These are phyloP conservation scores for Drosophila formosana DNA, from an alignment of 2,888 invertebrate genomes.

Conservation along the genomic window DNA sequence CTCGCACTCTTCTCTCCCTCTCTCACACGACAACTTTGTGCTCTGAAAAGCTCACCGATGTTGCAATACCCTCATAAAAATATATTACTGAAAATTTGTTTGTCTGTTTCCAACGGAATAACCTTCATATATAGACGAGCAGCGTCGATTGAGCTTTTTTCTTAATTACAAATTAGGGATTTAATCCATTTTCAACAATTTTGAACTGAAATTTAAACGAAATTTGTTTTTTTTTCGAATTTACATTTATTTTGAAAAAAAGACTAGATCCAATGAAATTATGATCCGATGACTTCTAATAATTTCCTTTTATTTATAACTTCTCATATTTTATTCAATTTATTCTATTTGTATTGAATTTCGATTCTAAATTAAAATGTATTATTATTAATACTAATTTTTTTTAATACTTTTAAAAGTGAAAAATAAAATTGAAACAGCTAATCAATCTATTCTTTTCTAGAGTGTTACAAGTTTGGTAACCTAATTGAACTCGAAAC, in stretches of 20 bases:
- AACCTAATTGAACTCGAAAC: slow-evolving; percentile 24
- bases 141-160: not conserved
- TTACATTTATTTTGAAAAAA: not conserved
- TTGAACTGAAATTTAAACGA: not conserved
- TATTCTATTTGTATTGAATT: too few species aligned
- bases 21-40: slow-evolving; percentile 8
- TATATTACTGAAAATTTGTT: slow-evolving; percentile 1
- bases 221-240: not conserved
- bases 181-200: slow-evolving; percentile 10
- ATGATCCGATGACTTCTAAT: not conserved
- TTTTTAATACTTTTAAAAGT: too few species aligned
- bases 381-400: too few species aligned
- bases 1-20: slow-evolving; percentile 21
- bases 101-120: not conserved
- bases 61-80: slow-evolving; percentile 38
- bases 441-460: not conserved
- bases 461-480: slow-evolving; percentile 13
- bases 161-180: not conserved
- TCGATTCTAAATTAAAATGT: too few species aligned
- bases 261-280: slow-evolving; percentile 13
- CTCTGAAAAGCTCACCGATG: slow-evolving; percentile 29
- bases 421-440: not conserved
- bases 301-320: not conserved
- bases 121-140: not conserved
- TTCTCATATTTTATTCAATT: too few species aligned